These are phyloP conservation scores for Plebejus melissa DNA, from an alignment of 2,888 invertebrate species.

Conservation along the genomic window DNA sequence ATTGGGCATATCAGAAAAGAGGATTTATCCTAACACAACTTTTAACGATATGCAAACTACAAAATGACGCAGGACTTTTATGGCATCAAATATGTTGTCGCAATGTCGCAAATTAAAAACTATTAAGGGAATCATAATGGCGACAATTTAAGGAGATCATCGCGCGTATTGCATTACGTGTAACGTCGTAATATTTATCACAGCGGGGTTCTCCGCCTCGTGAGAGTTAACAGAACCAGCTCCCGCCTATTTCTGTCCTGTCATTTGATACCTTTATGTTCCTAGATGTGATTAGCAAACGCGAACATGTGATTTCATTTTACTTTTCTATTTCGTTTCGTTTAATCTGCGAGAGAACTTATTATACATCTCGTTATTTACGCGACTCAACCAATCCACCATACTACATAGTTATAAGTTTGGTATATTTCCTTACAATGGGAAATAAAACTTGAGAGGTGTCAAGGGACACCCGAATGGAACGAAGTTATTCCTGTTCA, in stretches of 20 bases:
- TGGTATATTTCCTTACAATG: not conserved
- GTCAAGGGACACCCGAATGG: too few relatives aligned
- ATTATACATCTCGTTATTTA: not conserved
- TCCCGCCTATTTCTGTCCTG: conserved; percentile 20
- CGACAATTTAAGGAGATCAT: conserved; percentile 15
- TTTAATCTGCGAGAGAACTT: not conserved
- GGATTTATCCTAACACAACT: not conserved
- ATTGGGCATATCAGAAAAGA: not conserved
- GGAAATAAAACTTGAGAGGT: too few relatives aligned
- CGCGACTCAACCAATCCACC: not conserved
- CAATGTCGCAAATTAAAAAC: conserved; percentile 18
- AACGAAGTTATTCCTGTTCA: too few relatives aligned
- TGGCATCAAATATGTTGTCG: not conserved
- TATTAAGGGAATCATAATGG: conserved; percentile 12
- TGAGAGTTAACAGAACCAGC: conserved; percentile 11
- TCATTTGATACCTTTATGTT: conserved; percentile 21
- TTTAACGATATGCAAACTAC: not conserved
- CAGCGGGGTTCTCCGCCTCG: conserved; percentile 14
- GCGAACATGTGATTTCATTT: conserved; percentile 1
- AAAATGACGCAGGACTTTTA: not conserved
- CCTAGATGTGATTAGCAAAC: conserved; percentile 7
- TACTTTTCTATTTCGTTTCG: not conserved
- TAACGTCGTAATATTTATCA: conserved; percentile 9
- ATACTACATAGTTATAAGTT: not conserved
- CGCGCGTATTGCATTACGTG: not conserved